A percentile compares a stretch with the other conserved stretches of the same genome.
These are phyloP conservation scores for Pseudopipra pipra DNA, from an alignment of 2,113 vertebrate species.

Conservation along the genomic window DNA sequence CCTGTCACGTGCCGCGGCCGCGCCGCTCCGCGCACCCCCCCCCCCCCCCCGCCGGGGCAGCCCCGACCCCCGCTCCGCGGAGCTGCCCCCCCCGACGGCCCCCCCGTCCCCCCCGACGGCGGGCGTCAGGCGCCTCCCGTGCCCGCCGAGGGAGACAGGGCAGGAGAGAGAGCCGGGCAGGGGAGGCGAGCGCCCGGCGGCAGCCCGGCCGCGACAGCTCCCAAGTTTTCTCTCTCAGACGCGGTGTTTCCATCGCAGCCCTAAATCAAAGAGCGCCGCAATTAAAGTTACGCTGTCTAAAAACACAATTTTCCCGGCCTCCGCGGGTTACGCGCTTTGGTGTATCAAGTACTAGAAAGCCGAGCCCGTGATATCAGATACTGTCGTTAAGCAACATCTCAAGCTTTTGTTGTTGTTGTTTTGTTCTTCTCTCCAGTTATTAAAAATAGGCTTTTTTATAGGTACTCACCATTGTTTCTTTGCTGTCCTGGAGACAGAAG, in stretches of 20 bases:
- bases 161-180: background rate
- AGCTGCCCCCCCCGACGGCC: background rate
- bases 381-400: slow-evolving; percentile 74
- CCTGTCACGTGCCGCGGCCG: background rate
- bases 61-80: background rate
- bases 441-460: slow-evolving; percentile 72
- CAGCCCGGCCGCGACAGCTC: slow-evolving; percentile 19
- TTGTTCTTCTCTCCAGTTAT: slow-evolving; percentile 49
- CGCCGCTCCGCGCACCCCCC: background rate
- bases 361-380: slow-evolving; percentile 23
- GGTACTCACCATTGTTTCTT: slow-evolving; percentile 97
- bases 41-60: background rate
- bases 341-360: slow-evolving; percentile 65
- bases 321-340: slow-evolving; percentile 49
- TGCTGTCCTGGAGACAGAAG: slow-evolving; percentile 97
- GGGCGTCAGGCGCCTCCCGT: background rate
- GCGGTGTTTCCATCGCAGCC: slow-evolving; percentile 66
- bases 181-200: background rate
- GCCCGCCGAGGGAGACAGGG: background rate
- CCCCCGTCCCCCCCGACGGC: background rate
- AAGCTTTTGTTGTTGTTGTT: background rate
- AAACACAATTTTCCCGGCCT: slow-evolving; percentile 52
- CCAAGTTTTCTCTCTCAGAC: slow-evolving; percentile 73
- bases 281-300: slow-evolving; percentile 76
- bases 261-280: slow-evolving; percentile 72